phyloP scores from a whole-genome alignment of 2,888 invertebrate species.

The Caenorhabditis sp. region DNA sequence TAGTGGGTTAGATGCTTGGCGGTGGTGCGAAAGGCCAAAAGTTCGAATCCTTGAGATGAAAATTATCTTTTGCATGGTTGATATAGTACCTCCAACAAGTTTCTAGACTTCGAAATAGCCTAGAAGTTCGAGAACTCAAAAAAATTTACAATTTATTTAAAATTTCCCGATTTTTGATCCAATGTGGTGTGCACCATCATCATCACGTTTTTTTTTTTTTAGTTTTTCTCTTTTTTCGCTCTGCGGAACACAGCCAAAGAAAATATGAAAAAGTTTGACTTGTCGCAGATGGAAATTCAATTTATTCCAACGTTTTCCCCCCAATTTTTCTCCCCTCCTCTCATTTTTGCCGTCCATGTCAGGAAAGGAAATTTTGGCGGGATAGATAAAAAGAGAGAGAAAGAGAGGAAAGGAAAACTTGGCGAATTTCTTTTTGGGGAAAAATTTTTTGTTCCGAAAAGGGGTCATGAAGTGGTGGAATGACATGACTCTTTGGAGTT shows the following conservation, averaged over 20 bases:
- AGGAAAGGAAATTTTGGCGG: neutral
- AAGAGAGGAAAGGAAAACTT: too few species aligned
- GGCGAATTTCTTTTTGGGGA: slow-evolving; percentile 44
- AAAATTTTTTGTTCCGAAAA: slow-evolving; percentile 54
- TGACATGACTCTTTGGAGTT: too few species aligned
- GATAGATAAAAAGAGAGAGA: slow-evolving; percentile 1
- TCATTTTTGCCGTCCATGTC: slow-evolving; percentile 15
- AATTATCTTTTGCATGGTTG: neutral
- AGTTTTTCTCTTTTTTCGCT: neutral
- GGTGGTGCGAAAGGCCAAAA: neutral
- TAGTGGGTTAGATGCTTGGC: neutral
- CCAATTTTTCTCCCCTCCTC: slow-evolving; percentile 25
- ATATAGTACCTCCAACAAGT: too few species aligned
- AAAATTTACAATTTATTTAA: neutral
- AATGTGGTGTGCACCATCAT: too few species aligned
- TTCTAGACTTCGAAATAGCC: neutral
- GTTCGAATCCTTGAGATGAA: neutral
- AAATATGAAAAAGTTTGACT: slow-evolving; percentile 13
- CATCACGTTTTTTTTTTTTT: neutral
- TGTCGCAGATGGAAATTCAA: slow-evolving; percentile 14
- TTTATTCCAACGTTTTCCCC: slow-evolving; percentile 22
- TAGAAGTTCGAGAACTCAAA: neutral
- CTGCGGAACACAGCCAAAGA: slow-evolving; percentile 35
- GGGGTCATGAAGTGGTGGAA: slow-evolving; percentile 31
- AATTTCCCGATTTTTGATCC: neutral